Evolutionary conservation across 2,888 invertebrate genomes (phyloP).

Genomic region (Creontiades dilutus): DNA sequence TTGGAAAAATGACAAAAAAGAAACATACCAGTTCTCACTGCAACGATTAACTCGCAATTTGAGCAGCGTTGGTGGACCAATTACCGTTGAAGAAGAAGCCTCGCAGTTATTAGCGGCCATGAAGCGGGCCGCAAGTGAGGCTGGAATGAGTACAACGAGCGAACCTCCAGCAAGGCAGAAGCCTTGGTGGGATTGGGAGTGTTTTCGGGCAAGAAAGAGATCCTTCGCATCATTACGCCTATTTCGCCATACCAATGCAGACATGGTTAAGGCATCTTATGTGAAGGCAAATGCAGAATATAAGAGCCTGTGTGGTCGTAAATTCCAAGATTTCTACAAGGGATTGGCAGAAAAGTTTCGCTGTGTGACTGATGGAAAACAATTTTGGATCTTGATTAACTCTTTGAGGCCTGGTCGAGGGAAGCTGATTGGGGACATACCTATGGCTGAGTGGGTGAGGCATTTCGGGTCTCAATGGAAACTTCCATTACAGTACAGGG

Average conservation of each 20-base stretch:
- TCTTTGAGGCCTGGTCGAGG: too few relatives aligned
- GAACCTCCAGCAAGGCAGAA: not conserved
- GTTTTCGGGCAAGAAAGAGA: not conserved
- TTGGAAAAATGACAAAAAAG: too few relatives aligned
- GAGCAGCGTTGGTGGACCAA: not conserved
- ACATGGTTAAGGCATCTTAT: slow-evolving; percentile 27
- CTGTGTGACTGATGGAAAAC: too few relatives aligned
- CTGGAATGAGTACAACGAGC: not conserved
- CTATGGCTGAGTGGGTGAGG: too few relatives aligned
- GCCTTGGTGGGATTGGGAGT: slow-evolving; percentile 40
- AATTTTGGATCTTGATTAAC: too few relatives aligned
- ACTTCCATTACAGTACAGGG: too few relatives aligned
- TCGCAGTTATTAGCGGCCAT: not conserved
- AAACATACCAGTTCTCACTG: too few relatives aligned
- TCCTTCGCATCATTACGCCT: not conserved
- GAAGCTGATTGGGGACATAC: too few relatives aligned
- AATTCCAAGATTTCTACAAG: not conserved
- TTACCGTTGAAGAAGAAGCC: not conserved
- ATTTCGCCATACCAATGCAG: not conserved
- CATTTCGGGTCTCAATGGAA: too few relatives aligned
- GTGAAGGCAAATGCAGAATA: not conserved
- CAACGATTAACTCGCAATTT: not conserved
- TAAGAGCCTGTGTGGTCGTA: not conserved
- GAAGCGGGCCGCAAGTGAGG: not conserved
- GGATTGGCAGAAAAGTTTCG: not conserved